Base-by-base conservation (phyloP, 2,888 invertebrate genomes). In the Frankliniella intonsa region DNA sequence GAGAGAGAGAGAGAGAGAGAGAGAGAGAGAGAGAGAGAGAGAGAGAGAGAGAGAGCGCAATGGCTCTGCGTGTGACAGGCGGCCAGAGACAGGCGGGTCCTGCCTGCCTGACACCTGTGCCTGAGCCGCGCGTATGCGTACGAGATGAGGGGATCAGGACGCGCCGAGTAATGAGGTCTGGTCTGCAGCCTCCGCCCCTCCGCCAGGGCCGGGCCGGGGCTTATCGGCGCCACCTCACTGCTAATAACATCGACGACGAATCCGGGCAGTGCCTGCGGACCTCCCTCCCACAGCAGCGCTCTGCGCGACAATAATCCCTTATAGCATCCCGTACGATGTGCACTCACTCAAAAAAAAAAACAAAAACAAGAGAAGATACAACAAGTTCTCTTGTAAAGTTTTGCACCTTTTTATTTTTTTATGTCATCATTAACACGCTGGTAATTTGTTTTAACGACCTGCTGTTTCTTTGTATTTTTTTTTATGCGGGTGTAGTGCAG, bases 401-500 rank as follows among this genome's bases (percentile, higher is more conserved):
- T 76, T 76, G 69, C 25, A 38, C 38, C 38, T 38, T 38, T 38
- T 38, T 38, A 38, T 38, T 38, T 38, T 38, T 38, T 38, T 38
- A 38, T 38, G 38, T 38, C 38, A 38, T 22, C 69, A 76, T 76
- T 76, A 76, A 25, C 69, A 25, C 25, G 69, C 25, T 25, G 69
- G 25, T 76, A 76, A 76, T 76, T 76, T 76, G 69, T 76, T 22
- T 76, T 25, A 76, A 76, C 69, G 69, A 76, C 69, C 22, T 22
- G n/a, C n/a, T 14, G n/a, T 3, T 14, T 3, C 22, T 69, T 76
- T 11, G 5, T 12, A 25, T 22, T 76, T 76, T 76, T 69, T 76
- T 76, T 25, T 76, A 25, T 76, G 25, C 69, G 22, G 22, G 11
- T 5, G 69, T 10, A 25, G 22, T 76, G 69, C 22, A 69, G 55